Base-by-base conservation (phyloP, 2,113 vertebrate species). In the Rallus limicola region DNA sequence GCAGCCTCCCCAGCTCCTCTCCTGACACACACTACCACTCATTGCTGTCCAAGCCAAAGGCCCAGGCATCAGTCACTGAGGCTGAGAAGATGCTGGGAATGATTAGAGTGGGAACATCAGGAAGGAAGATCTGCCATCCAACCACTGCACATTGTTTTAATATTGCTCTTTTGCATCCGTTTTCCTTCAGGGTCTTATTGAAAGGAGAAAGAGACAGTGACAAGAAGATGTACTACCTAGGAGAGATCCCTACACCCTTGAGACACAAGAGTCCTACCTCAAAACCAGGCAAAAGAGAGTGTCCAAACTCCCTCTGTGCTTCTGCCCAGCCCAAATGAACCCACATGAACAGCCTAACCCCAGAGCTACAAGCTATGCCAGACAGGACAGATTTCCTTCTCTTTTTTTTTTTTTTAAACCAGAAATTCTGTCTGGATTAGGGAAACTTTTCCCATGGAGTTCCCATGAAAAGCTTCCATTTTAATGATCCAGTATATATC, bases 391-490 rank as follows among this genome's bases (percentile, higher is more conserved):
- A 86, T 78, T 86, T 90, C 33, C 68, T 75, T 86, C 76, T 65
- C 68, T 74, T 84, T 95, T 88, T 95, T 88, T 88, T 72, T 95
- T 90, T 88, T 88, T 95, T 93, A 83, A 64, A 90, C 24, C 63
- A 83, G 40, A 92, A 94, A 96, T 87, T 87, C 87, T 86, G 38
- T 69, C 85, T 95, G 74, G 74, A 79, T 33, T 1, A 1, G 58
- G 40, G 50, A 92, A 95, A 82, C 42, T 64, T 95, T 88, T 95
- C 91, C 86, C 94, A 92, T 90, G 76, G 60, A 93, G 67, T 74
- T 86, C 36, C 76, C 68, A 92, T 76, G 94, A 94, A 94, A 96
- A 92, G 72, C 76, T 67, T 89, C 53, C 26, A 72, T 95, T 97
- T 89, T 82, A 92, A 68, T 79, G 92, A 96, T 75, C 11, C 84